phyloP scores from a whole-genome alignment of 2,113 vertebrate species.

The Etheostoma cragini region DNA sequence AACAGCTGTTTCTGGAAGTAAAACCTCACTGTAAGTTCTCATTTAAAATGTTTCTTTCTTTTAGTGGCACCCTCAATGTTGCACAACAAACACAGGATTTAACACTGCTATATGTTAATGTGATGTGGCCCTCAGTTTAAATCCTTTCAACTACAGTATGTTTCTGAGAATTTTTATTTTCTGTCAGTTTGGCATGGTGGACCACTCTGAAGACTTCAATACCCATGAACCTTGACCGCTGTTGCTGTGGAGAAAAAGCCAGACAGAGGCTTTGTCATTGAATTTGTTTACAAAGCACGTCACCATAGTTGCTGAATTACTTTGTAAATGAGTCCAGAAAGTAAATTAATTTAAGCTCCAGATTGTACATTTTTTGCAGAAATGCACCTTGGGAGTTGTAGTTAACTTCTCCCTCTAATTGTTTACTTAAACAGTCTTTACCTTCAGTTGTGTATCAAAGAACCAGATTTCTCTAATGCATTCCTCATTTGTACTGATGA shows the following conservation, averaged over 20 bases:
- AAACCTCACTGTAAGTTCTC: not conserved
- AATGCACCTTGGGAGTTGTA: conserved; percentile 6
- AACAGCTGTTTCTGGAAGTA: not conserved
- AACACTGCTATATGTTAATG: not conserved
- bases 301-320: not conserved
- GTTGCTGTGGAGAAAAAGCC: not conserved
- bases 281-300: not conserved
- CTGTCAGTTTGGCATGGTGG: not conserved
- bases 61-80: not conserved
- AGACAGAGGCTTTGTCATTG: not conserved
- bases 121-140: not conserved
- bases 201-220: not conserved
- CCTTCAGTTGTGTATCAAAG: too few species aligned
- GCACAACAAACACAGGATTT: not conserved
- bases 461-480: not conserved
- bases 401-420: not conserved
- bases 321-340: not conserved
- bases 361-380: not conserved
- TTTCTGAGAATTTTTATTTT: not conserved
- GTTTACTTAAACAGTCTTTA: not conserved
- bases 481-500: not conserved
- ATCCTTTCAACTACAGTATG: not conserved
- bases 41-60: not conserved
- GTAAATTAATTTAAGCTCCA: not conserved
- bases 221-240: not conserved